phyloP scores from a whole-genome alignment of 2,888 invertebrate species.

The Athrips mouffetella region DNA sequence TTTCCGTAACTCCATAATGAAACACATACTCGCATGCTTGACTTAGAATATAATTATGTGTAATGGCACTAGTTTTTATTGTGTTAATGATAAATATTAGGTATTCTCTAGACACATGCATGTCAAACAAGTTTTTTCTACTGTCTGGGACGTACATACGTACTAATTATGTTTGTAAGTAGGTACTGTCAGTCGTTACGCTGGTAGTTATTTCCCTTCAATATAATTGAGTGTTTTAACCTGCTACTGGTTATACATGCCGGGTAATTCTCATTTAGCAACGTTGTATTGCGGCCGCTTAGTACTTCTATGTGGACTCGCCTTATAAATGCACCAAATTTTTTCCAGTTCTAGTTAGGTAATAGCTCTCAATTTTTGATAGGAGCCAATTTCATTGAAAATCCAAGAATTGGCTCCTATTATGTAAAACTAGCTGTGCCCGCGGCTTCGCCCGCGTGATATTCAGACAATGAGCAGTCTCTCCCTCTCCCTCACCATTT shows the following conservation, averaged over 20 bases:
- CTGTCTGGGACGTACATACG: no score
- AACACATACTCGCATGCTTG: not conserved
- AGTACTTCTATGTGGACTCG: no score
- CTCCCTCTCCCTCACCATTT: no score
- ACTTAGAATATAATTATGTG: conserved; percentile 11
- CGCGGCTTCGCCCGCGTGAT: no score
- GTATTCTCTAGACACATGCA: conserved; percentile 6
- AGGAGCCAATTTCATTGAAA: not conserved
- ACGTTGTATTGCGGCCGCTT: no score
- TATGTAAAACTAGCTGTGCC: no score
- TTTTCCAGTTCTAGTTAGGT: no score
- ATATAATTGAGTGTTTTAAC: conserved; percentile 6
- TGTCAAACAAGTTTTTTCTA: not conserved
- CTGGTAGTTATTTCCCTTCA: conserved; percentile 9
- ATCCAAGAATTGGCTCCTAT: no score
- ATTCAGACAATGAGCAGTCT: no score
- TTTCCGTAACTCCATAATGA: no score
- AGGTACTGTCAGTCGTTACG: not conserved
- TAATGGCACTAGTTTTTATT: conserved; percentile 9
- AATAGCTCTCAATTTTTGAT: not conserved
- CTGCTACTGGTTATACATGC: not conserved
- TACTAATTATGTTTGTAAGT: not conserved
- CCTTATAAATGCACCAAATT: no score
- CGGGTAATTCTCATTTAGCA: not conserved
- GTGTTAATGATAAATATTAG: conserved; percentile 1